Evolutionary conservation across 2,888 invertebrate species (phyloP).

Genomic region (Nymphalis urticae): DNA sequence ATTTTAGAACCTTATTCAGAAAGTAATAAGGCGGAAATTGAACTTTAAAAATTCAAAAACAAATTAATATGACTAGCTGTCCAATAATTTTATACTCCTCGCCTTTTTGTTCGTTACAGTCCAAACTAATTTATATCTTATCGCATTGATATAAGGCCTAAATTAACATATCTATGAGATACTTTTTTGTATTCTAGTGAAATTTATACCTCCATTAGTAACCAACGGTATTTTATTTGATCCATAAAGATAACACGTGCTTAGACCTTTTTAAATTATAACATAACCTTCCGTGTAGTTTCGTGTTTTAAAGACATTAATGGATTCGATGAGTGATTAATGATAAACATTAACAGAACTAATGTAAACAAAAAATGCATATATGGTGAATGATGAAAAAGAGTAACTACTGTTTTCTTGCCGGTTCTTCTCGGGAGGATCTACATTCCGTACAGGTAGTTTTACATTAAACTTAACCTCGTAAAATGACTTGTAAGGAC

Average conservation of each 20-base stretch:
- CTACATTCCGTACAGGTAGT: too few species aligned
- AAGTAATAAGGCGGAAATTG: conserved; percentile 22
- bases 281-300: conserved; percentile 1
- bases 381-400: too few species aligned
- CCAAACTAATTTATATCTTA: conserved; percentile 21
- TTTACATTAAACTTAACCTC: too few species aligned
- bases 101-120: neutral
- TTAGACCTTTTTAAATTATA: conserved; percentile 21
- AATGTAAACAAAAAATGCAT: too few species aligned
- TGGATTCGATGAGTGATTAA: neutral
- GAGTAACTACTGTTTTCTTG: too few species aligned
- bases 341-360: neutral
- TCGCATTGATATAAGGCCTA: neutral
- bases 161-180: neutral
- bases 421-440: too few species aligned
- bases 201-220: conserved; percentile 21
- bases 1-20: conserved; percentile 23
- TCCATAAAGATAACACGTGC: conserved; percentile 34
- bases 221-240: conserved; percentile 26
- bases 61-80: conserved; percentile 31
- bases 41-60: conserved; percentile 27
- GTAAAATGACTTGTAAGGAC: too few species aligned
- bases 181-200: neutral
- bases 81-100: conserved; percentile 22
- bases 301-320: conserved; percentile 5